Evolutionary conservation across 1,140 invertebrate species (phyloP), one percentile per base, ranked within the genome.

Genomic region (Oedothorax gibbosus): DNA sequence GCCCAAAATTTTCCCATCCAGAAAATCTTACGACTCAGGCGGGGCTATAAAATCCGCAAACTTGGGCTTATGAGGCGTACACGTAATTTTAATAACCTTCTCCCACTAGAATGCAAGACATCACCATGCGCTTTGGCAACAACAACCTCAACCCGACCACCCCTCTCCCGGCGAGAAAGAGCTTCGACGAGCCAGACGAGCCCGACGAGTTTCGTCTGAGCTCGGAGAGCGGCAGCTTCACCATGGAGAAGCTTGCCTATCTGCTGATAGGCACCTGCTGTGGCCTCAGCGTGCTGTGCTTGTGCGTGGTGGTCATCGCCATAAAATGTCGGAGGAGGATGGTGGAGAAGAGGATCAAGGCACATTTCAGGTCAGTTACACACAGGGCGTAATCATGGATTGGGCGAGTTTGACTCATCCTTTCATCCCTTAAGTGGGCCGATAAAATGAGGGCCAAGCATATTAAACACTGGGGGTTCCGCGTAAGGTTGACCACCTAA

Each of bases 201-300:
- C 68, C 77, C 0, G 82, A n/a, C 7, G 85, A 86, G 12, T 75
- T 72, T 8, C 62, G 64, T 7, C 56, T 68, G 6, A 7, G 49
- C 0, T 10, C 69, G 18, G 76, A 53, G 10, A 56, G 68, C 8
- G 14, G 77, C 0, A 53, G 86, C 49, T 85, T 89, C 68, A 89
- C 88, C 4, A 88, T 89, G 20, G 89, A 90, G 76, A 86, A 88
- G 18, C 66, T 90, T 9, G 88, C 89, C 18, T 89, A 90, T 57
- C 87, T 89, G 8, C 72, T 89, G 14, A 89, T 89, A 57, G 89
- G 89, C 11, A 86, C 87, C 0, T 89, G 89, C 73, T 89, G 88
- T 82, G 89, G 88, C 5, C 68, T 90, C 15, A 88, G 88, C 18
- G 84, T 89, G 10, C 60, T 90, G 0, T 90, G 89, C 71, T 75